These are phyloP conservation scores for Lophochroa leadbeateri DNA, from an alignment of 2,113 vertebrate genomes.

Conservation along the genomic window DNA sequence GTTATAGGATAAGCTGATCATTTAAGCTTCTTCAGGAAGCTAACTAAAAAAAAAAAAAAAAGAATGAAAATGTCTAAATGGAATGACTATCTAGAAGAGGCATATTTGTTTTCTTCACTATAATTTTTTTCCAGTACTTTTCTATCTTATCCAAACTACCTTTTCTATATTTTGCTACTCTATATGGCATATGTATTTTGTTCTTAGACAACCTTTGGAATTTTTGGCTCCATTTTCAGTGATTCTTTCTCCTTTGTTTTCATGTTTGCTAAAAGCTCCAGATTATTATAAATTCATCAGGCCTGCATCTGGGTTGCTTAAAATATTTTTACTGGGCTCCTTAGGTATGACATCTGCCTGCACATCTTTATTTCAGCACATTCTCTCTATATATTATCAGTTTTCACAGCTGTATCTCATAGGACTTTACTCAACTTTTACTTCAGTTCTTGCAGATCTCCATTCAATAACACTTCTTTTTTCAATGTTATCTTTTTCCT, in stretches of 20 bases:
- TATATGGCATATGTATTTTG: neutral
- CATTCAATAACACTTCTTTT: neutral
- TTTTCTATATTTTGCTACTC: neutral
- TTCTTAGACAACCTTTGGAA: neutral
- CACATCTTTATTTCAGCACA: neutral
- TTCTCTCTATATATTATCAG: neutral
- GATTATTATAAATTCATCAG: neutral
- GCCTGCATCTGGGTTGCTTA: neutral
- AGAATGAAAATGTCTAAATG: neutral
- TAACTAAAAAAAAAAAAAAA: neutral
- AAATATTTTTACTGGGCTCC: neutral
- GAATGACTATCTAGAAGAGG: neutral
- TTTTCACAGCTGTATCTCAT: neutral
- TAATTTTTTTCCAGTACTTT: neutral
- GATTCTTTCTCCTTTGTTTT: neutral
- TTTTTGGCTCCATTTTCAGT: neutral
- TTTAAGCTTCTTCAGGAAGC: neutral
- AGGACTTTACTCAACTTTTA: neutral
- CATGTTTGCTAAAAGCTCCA: neutral
- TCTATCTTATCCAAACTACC: neutral
- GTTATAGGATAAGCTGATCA: neutral
- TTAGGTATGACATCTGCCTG: neutral
- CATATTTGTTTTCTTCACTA: neutral
- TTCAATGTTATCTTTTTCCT: neutral
- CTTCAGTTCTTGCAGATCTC: neutral